Percentiles rank a stretch among this genome's conserved stretches.
These are phyloP conservation scores for Odontocolon sp. DNA, from an alignment of 2,888 invertebrate species.

Conservation along the genomic window DNA sequence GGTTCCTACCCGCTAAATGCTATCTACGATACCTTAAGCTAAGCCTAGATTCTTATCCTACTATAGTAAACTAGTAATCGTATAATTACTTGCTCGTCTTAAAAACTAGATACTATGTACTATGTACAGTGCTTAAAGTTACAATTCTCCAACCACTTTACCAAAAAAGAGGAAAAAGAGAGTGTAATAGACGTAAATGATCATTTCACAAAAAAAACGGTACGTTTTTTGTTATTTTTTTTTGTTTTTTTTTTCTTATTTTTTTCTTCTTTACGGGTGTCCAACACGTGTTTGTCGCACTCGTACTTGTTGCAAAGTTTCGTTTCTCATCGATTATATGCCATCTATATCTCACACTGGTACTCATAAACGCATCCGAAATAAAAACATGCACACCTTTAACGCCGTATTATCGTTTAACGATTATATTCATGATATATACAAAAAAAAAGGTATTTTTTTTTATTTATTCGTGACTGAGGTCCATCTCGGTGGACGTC, in stretches of 20 bases:
- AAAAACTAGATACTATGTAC: slow-evolving; percentile 79
- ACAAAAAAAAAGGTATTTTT: slow-evolving; percentile 69
- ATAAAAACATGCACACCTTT: slow-evolving; percentile 79
- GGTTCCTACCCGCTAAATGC: slow-evolving; percentile 76
- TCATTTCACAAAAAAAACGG: slow-evolving; percentile 46
- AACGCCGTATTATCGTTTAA: slow-evolving; percentile 75
- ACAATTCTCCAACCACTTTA: slow-evolving; percentile 71
- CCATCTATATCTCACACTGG: slow-evolving; percentile 65
- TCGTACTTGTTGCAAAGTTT: slow-evolving; percentile 57
- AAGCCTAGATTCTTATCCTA: slow-evolving; percentile 58
- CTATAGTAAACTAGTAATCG: slow-evolving; percentile 76
- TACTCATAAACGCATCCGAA: slow-evolving; percentile 77
- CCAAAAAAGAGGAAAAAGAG: slow-evolving; percentile 66
- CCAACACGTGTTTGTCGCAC: slow-evolving; percentile 56
- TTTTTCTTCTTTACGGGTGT: slow-evolving; percentile 39
- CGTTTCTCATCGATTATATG: slow-evolving; percentile 55
- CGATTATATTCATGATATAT: slow-evolving; percentile 75
- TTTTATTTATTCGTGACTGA: slow-evolving; percentile 20
- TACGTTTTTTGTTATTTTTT: no score
- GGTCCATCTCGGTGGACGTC: slow-evolving; percentile 29
- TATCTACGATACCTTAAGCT: slow-evolving; percentile 72
- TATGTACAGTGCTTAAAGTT: slow-evolving; percentile 78
- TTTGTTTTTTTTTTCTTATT: no score
- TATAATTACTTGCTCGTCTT: slow-evolving; percentile 79
- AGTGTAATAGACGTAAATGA: slow-evolving; percentile 58